phyloP scores from a whole-genome alignment of 2,888 invertebrate genomes.

The Neria commutata region DNA sequence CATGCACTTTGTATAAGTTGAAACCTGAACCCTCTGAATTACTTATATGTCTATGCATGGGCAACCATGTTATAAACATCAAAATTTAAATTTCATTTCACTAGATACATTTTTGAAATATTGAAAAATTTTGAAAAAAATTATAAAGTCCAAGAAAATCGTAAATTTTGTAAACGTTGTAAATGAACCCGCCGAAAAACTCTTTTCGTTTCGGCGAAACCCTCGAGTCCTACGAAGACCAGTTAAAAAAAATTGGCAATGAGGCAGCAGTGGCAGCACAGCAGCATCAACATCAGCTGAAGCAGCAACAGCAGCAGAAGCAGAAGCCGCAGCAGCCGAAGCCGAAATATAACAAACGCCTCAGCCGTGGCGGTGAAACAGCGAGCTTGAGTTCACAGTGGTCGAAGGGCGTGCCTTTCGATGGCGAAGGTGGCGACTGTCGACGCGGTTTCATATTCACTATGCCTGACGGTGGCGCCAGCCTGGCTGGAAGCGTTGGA shows the following conservation, averaged over 20 bases:
- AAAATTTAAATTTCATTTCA: conserved; percentile 1
- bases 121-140: conserved; percentile 15
- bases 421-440: conserved; percentile 7
- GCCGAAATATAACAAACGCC: too few relatives aligned
- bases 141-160: conserved; percentile 9
- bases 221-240: conserved; percentile 7
- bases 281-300: neutral
- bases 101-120: conserved; percentile 8
- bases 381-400: conserved; percentile 19
- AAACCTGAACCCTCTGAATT: too few relatives aligned
- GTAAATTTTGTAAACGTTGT: too few relatives aligned
- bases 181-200: too few relatives aligned
- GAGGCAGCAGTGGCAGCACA: neutral
- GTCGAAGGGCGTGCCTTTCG: neutral
- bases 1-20: too few relatives aligned
- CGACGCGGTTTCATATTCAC: conserved; percentile 11
- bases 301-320: conserved; percentile 2
- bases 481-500: too few relatives aligned
- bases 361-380: too few relatives aligned
- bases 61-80: too few relatives aligned
- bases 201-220: conserved; percentile 2
- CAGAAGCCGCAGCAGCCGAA: conserved; percentile 16
- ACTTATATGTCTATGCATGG: too few relatives aligned
- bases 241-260: neutral
- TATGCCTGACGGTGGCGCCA: too few relatives aligned